Percentiles rank a stretch among this genome's conserved stretches.
These are phyloP conservation scores for Nebria ingens DNA, from an alignment of 1,140 invertebrate species.

Conservation along the genomic window DNA sequence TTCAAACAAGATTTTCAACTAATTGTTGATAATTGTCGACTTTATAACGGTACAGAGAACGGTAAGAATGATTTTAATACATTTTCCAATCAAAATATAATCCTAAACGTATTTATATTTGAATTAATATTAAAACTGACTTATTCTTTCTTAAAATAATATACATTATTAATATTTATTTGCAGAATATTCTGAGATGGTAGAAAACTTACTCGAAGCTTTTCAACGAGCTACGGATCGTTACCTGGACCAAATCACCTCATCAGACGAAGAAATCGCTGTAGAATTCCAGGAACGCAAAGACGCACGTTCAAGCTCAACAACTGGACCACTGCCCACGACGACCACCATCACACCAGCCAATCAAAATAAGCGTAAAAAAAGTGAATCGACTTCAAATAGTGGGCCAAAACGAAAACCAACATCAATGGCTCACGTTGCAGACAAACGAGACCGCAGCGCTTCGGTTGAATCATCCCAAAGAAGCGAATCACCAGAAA, in stretches of 20 bases:
- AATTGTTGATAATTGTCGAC: slow-evolving; percentile 82
- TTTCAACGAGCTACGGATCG: slow-evolving; percentile 69
- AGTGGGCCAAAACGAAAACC: slow-evolving; percentile 21
- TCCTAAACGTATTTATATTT: no score
- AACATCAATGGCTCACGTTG: slow-evolving; percentile 21
- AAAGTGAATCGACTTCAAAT: slow-evolving; percentile 1
- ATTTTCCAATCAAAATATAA: no score
- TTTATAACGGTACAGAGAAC: slow-evolving; percentile 86
- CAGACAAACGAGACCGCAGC: slow-evolving; percentile 23
- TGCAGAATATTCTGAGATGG: slow-evolving; percentile 82
- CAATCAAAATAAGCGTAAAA: background rate
- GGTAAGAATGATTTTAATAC: slow-evolving; percentile 52
- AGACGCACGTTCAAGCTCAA: slow-evolving; percentile 13
- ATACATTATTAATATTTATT: slow-evolving; percentile 25
- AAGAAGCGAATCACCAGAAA: slow-evolving; percentile 20
- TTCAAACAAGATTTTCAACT: slow-evolving; percentile 81
- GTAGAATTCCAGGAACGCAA: slow-evolving; percentile 44
- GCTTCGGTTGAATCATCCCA: slow-evolving; percentile 21
- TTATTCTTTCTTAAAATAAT: slow-evolving; percentile 7
- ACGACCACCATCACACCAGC: slow-evolving; percentile 10
- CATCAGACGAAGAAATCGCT: slow-evolving; percentile 64
- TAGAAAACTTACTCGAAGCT: slow-evolving; percentile 64
- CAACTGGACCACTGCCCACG: slow-evolving; percentile 16
- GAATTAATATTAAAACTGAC: no score
- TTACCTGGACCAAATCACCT: slow-evolving; percentile 67